These are phyloP conservation scores for Sebastes nivosus DNA, from an alignment of 2,797 vertebrate species.

Conservation along the genomic window DNA sequence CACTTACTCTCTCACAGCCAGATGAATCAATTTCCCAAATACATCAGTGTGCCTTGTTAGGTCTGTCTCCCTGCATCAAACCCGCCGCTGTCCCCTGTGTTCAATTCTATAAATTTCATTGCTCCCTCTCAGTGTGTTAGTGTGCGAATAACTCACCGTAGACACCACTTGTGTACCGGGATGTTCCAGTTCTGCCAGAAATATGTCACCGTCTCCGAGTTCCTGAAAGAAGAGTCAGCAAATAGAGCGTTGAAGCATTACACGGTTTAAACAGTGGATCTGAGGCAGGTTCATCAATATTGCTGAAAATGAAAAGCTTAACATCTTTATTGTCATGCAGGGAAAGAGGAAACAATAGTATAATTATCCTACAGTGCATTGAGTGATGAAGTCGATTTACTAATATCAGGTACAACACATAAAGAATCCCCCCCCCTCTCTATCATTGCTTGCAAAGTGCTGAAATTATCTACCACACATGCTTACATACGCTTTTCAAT, in stretches of 20 bases:
- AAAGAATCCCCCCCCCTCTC: background rate
- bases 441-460: background rate
- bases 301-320: background rate
- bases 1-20: slow-evolving; percentile 39
- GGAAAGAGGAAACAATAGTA: background rate
- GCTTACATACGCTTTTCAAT: background rate
- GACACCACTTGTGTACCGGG: slow-evolving; percentile 95
- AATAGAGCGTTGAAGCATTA: slow-evolving; percentile 9
- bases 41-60: slow-evolving; percentile 58
- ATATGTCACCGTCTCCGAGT: slow-evolving; percentile 90
- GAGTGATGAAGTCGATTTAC: background rate
- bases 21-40: slow-evolving; percentile 60
- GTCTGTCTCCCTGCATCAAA: slow-evolving; percentile 30
- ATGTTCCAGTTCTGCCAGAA: slow-evolving; percentile 99
- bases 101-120: slow-evolving; percentile 32
- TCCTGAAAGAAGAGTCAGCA: slow-evolving; percentile 80
- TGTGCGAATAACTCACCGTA: slow-evolving; percentile 81
- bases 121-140: slow-evolving; percentile 22
- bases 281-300: slow-evolving; percentile 23
- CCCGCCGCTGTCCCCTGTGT: background rate
- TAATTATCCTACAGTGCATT: background rate
- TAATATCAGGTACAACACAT: background rate
- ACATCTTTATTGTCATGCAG: background rate
- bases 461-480: background rate
- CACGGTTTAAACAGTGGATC: slow-evolving; percentile 28